phyloP scores from a whole-genome alignment of 2,113 vertebrate genomes.

The Chroicocephalus ridibundus region DNA sequence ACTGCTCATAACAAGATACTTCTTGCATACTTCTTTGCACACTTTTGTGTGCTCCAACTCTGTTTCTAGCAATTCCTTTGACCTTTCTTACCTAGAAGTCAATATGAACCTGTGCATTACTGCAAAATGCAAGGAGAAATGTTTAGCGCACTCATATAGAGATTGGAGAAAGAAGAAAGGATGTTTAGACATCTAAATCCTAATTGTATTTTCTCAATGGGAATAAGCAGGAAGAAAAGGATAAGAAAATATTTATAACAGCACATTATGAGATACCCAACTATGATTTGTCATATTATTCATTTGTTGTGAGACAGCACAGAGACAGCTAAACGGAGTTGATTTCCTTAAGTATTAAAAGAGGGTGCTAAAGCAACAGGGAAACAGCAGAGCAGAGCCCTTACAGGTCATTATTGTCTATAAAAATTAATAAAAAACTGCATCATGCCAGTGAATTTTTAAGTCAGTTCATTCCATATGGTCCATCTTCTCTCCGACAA shows the following conservation, averaged over 20 bases:
- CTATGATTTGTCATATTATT: not conserved
- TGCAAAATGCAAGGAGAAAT: not conserved
- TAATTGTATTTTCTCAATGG: not conserved
- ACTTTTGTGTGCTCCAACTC: not conserved
- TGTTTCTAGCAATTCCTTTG: not conserved
- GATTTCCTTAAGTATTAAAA: not conserved
- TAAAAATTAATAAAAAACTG: not conserved
- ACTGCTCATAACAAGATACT: not conserved
- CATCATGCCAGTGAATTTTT: not conserved
- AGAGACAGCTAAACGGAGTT: not conserved
- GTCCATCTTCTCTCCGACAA: slow-evolving; percentile 29
- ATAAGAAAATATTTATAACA: not conserved
- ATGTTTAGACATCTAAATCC: not conserved
- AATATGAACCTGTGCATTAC: not conserved
- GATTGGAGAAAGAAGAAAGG: not conserved
- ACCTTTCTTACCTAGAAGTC: not conserved
- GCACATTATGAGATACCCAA: not conserved
- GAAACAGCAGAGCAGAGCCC: not conserved
- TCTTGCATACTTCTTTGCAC: not conserved
- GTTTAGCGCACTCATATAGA: not conserved
- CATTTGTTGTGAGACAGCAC: not conserved
- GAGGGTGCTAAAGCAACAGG: not conserved
- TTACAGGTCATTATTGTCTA: not conserved
- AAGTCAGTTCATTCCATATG: slow-evolving; percentile 20
- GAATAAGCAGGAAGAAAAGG: not conserved